Base-by-base conservation (phyloP, 2,113 vertebrate species). In the Pseudonaja textilis region DNA sequence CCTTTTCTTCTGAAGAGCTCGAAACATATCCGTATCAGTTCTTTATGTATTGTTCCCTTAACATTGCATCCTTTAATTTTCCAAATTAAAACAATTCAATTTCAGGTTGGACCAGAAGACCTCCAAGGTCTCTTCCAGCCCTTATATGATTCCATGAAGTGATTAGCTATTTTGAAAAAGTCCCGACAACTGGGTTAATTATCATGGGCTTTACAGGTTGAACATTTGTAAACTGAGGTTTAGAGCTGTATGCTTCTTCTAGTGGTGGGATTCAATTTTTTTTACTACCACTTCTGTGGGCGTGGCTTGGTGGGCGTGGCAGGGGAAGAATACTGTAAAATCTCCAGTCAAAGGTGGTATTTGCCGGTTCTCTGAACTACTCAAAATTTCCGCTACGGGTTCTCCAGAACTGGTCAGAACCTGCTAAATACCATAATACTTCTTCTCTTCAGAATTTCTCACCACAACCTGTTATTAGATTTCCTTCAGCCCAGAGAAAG, bases 21-120 rank as follows among this genome's bases (percentile, higher is more conserved):
- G 95, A 97, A 97, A 96, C 87, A 94, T 89, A 74, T 97, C 93
- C 95, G 64, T 97, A 97, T 95, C 95, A 96, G 88, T 90, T 96
- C 96, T 96, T 95, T 95, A 96, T 69, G 93, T 61, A 87, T 25
- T 85, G 0, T 90, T 92, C n/a, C 92, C 95, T 50, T 50, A 50
- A 50, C 8, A 9, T 92, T 59, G 69, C 4, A 69, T 93, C 87
- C 93, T 97, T 87, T 92, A 86, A 91, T 91, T 94, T 96, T 96
- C 94, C 59, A 92, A 59, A 91, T 95, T 95, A 89, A 93, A 94
- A 87, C 29, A 91, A 95, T 95, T 95, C 57, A 88, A 94, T 95
- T 96, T 93, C 95, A 95, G 29, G 29, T n/a, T 69, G 64, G 29
- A 69, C 12, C 7, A 47, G 47, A 47, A 47, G 45, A 47, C 45